Percentiles rank a stretch among this genome's conserved stretches.
Evolutionary conservation across 2,888 invertebrate species (phyloP).

Genomic region (Seira ritae): DNA sequence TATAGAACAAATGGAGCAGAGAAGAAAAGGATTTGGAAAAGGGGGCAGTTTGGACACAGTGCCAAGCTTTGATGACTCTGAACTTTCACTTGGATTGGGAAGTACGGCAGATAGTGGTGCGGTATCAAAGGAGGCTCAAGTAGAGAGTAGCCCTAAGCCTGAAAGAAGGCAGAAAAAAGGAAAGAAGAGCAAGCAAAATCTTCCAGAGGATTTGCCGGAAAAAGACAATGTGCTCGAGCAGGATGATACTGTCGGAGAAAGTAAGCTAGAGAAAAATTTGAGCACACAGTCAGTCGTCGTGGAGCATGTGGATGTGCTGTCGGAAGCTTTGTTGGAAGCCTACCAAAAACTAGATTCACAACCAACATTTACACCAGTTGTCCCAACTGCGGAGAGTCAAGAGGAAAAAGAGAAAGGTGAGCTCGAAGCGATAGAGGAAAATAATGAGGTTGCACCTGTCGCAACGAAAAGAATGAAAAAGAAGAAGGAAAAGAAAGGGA

Average conservation of each 20-base stretch:
- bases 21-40: slow-evolving; percentile 29
- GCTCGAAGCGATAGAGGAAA: not conserved
- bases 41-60: slow-evolving; percentile 47
- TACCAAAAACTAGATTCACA: slow-evolving; percentile 55
- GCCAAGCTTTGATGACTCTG: slow-evolving; percentile 44
- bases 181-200: slow-evolving; percentile 17
- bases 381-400: not conserved
- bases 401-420: not conserved
- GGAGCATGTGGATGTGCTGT: slow-evolving; percentile 58
- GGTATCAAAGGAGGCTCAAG: not conserved
- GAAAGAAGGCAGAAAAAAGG: slow-evolving; percentile 37
- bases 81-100: slow-evolving; percentile 35
- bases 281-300: slow-evolving; percentile 44
- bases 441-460: slow-evolving; percentile 41
- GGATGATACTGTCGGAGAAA: slow-evolving; percentile 26
- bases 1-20: slow-evolving; percentile 62
- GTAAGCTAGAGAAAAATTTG: slow-evolving; percentile 20
- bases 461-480: slow-evolving; percentile 54
- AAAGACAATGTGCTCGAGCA: not conserved
- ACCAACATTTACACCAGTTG: not conserved
- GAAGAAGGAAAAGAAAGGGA: slow-evolving; percentile 17
- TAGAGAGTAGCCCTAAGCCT: slow-evolving; percentile 42
- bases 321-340: slow-evolving; percentile 56
- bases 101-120: not conserved
- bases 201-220: slow-evolving; percentile 8